Percentiles rank a stretch among this genome's conserved stretches.
Conservation (phyloP, 1,140 invertebrate genomes). For the Patella vulgata region DNA sequence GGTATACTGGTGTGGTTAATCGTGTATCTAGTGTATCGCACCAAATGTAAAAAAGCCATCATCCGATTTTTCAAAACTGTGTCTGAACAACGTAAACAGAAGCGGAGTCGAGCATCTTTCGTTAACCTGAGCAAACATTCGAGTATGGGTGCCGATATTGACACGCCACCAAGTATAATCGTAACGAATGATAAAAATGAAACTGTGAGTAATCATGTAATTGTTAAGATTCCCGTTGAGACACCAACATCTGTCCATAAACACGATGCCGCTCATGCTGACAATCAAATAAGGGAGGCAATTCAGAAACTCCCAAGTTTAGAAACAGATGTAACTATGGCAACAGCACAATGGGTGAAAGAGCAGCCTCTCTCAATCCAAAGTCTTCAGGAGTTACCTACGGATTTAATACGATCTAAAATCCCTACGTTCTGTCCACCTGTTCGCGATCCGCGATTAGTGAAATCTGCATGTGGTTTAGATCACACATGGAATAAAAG, state of each 20-base stretch:
- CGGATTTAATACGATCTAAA: slow-evolving; percentile 2
- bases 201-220: neutral
- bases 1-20: slow-evolving; percentile 46
- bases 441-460: slow-evolving; percentile 6
- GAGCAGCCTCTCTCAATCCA: slow-evolving; percentile 31
- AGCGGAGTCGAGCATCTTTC: neutral
- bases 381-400: slow-evolving; percentile 28
- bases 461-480: slow-evolving; percentile 13
- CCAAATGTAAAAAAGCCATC: slow-evolving; percentile 38
- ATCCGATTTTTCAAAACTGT: slow-evolving; percentile 8
- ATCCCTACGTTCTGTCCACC: slow-evolving; percentile 30
- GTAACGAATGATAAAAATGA: neutral
- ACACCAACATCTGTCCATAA: neutral
- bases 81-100: neutral
- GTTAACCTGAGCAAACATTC: neutral
- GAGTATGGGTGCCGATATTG: neutral
- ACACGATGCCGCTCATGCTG: slow-evolving; percentile 2
- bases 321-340: slow-evolving; percentile 17
- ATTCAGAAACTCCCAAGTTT: slow-evolving; percentile 3
- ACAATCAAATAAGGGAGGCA: neutral
- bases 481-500: slow-evolving; percentile 32
- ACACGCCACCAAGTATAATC: neutral
- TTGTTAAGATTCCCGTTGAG: slow-evolving; percentile 1
- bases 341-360: slow-evolving; percentile 38
- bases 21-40: slow-evolving; percentile 46